A percentile compares a stretch with the other conserved stretches of the same genome.
These are phyloP conservation scores for Sarcoramphus papa DNA, from an alignment of 2,797 vertebrate species.

Conservation along the genomic window DNA sequence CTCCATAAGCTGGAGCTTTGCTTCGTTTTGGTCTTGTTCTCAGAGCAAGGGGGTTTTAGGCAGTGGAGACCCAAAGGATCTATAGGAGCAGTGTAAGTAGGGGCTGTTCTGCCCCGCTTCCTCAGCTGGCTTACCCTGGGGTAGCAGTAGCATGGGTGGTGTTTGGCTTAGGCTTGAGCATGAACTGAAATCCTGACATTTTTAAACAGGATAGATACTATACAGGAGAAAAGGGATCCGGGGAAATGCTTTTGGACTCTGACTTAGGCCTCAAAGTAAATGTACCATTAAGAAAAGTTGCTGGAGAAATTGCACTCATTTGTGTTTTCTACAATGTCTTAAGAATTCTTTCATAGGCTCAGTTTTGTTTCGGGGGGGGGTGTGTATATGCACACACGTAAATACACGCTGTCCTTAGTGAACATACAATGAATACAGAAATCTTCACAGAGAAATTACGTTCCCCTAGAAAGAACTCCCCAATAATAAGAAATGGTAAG, in stretches of 20 bases:
- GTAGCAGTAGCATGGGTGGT: no score
- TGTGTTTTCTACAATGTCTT: background rate
- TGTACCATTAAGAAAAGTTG: background rate
- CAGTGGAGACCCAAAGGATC: background rate
- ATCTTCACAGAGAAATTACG: no score
- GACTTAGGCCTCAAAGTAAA: background rate
- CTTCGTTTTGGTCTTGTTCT: background rate
- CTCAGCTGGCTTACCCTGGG: background rate
- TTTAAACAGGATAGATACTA: background rate
- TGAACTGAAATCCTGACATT: background rate
- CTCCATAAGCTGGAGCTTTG: background rate
- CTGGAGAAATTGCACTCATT: background rate
- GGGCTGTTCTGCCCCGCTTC: rapidly evolving
- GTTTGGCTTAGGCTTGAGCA: background rate
- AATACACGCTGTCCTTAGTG: rapidly evolving
- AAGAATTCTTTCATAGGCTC: background rate
- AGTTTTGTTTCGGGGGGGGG: background rate
- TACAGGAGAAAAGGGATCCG: background rate
- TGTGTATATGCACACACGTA: no score
- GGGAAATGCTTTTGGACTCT: background rate
- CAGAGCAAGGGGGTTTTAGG: background rate
- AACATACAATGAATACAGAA: background rate
- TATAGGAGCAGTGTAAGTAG: rapidly evolving
- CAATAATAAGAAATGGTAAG: background rate
- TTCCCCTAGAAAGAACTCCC: background rate